Base-by-base conservation (phyloP, 2,888 invertebrate species). In the Apodemia mormo region DNA sequence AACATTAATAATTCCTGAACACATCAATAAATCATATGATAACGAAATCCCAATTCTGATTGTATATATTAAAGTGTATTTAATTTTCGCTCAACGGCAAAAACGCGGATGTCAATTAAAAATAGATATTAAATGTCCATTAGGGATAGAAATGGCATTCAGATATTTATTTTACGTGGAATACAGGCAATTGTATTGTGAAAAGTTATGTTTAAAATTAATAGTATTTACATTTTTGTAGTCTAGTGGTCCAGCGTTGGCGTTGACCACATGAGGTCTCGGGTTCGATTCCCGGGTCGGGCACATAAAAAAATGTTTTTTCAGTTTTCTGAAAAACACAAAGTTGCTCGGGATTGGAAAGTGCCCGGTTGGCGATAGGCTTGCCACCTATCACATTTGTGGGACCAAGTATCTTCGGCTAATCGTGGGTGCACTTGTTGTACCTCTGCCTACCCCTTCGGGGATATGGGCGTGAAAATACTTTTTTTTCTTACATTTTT, bases 41-140 rank as follows among this genome's bases (percentile, higher is more conserved):
- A 54, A 49, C 65, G 54, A 37, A 68, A 68, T 68, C 58, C 58
- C 58, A 61, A 61, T 61, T 12, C 58, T 61, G 58, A 33, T 58
- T 58, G 30, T 61, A 61, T 33, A 61, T 61, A 61, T 61, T 61
- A 61, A 61, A 61, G 29, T 33, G 33, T 14, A 61, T 30, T 61
- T 61, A 61, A 61, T 33, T 61, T 61, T 61, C 58, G 58, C 30
- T 61, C 33, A 61, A 33, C 58, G 33, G 58, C 58, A 61, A 61
- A 61, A 61, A 61, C 58, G 10, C 58, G 58, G 58, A 61, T 30
- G 58, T 61, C 58, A 61, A 61, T 61, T 61, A 61, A 61, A 61
- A 61, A 61, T 30, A 70, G 69, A 72, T 75, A 76, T 76, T 77
- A 77, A 76, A 76, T 68, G 64, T 68, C 61, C 73, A 74, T 76